These are phyloP conservation scores for Drosophila vallismaia DNA, from an alignment of 2,888 invertebrate species.

Conservation along the genomic window DNA sequence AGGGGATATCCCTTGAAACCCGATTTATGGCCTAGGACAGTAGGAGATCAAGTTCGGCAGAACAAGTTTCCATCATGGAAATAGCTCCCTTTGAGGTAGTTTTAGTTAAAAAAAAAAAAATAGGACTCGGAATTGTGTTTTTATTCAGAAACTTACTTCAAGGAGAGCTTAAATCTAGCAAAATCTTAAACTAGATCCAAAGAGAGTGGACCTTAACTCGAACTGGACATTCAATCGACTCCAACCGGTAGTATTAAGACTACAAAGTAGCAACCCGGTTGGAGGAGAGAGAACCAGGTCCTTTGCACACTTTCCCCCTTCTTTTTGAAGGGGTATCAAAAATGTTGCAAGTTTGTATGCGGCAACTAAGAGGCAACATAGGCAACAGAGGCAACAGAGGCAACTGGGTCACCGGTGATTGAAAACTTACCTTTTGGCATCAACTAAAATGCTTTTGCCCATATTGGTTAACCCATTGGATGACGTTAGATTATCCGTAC, in stretches of 20 bases:
- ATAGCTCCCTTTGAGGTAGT: too few species aligned
- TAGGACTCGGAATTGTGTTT: too few species aligned
- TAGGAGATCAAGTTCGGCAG: slow-evolving; percentile 4
- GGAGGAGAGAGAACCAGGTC: too few species aligned
- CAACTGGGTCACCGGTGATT: slow-evolving; percentile 48
- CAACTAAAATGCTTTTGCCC: slow-evolving; percentile 80
- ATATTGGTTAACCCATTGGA: slow-evolving; percentile 66
- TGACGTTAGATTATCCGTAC: slow-evolving; percentile 73
- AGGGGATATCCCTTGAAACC: slow-evolving; percentile 17
- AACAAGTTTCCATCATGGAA: slow-evolving; percentile 23
- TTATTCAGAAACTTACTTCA: too few species aligned
- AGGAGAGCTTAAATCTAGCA: too few species aligned
- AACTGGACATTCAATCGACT: slow-evolving; percentile 7
- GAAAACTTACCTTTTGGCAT: slow-evolving; percentile 79
- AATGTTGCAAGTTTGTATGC: too few species aligned
- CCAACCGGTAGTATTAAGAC: slow-evolving; percentile 31
- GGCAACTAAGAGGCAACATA: neutral
- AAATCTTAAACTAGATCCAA: too few species aligned
- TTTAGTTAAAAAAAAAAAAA: too few species aligned
- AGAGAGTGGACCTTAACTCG: slow-evolving; percentile 16
- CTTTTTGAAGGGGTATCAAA: slow-evolving; percentile 5
- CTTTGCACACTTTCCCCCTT: slow-evolving; percentile 26
- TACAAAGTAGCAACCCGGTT: slow-evolving; percentile 13
- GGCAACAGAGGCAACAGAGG: slow-evolving; percentile 10
- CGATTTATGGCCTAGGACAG: slow-evolving; percentile 19